Percentiles rank a stretch among this genome's conserved stretches.
Conservation (phyloP, 2,113 vertebrate species). For the Delphinus delphis region DNA sequence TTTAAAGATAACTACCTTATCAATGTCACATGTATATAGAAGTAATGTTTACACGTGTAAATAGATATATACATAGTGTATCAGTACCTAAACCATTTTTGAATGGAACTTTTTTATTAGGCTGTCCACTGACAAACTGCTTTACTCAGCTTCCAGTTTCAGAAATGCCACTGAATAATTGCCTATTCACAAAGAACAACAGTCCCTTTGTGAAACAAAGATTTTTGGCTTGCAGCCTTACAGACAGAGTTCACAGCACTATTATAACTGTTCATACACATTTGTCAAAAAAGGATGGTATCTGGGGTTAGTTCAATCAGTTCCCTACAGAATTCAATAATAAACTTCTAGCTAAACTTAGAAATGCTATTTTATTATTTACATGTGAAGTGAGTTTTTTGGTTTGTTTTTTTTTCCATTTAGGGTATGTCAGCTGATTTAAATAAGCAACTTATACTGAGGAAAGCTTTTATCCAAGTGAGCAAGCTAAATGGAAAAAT, state of each 20-base stretch:
- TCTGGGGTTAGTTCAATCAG: not conserved
- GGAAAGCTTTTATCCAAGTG: not conserved
- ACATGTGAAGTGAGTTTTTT: not conserved
- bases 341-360: constrained; percentile 42
- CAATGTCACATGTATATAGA: not conserved
- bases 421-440: not conserved
- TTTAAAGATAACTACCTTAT: not conserved
- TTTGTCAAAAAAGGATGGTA: not conserved
- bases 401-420: not conserved
- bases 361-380: constrained; percentile 44
- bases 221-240: constrained; percentile 33
- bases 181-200: constrained; percentile 58
- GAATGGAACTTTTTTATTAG: constrained; percentile 38
- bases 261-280: constrained; percentile 50
- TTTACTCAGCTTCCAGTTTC: constrained; percentile 33
- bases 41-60: not conserved
- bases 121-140: not conserved
- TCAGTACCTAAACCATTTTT: constrained; percentile 26
- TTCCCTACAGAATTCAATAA: constrained; percentile 44
- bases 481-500: not conserved
- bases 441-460: not conserved
- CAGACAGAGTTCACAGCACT: constrained; percentile 10
- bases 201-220: not conserved
- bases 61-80: not conserved
- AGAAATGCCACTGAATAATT: constrained; percentile 50